Evolutionary conservation across 2,888 invertebrate genomes (phyloP), one percentile per base, ranked within the genome.

Genomic region (Drosophila flavopinicola): DNA sequence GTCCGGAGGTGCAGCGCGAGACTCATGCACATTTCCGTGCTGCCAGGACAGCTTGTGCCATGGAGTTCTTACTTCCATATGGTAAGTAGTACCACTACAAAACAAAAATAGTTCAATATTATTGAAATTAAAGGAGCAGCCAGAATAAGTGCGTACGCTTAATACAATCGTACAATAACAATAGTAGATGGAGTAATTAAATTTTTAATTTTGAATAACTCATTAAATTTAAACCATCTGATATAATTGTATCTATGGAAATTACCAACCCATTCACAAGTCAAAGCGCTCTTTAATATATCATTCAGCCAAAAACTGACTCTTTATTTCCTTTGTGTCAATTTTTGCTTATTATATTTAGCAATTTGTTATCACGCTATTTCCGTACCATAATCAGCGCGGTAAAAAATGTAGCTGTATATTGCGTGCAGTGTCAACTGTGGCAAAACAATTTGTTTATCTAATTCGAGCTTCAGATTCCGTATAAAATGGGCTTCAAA

Each of bases 11-110:
- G 5, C 85, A 79, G 30, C 38, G 23, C 0, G 44, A 58, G 23
- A 52, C 33, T 27, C 80, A 84, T 44, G 45, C 47, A 1, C 38
- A 30, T 29, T 79, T 85, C 4, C 44, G 48, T 15, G 24, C 23
- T 6, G 61, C 49, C 4, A 54, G 66, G 1, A 54, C 38, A 20
- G 58, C 44, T 1, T 82, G 83, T 39, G 80, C 85, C 6, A 30
- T 60, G 20, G 69, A 85, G 7, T 66, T 75, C 17, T 32, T 64
- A 3, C 13, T 84, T 11, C 77, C 80, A 6, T 79, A 79, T 42
- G 67, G 78, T 79, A 44, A 61, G 57, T 20, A 3, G 9, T 9
- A 9, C n/a, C n/a, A n/a, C n/a, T 20, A 9, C 10, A 15, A 17
- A 25, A 24, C 13, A 15, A 1, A n/a, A 9, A 9, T 24, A 20